A percentile compares a stretch with the other conserved stretches of the same genome.
These are phyloP conservation scores for Corythaixoides concolor DNA, from an alignment of 2,113 vertebrate species.

Conservation along the genomic window DNA sequence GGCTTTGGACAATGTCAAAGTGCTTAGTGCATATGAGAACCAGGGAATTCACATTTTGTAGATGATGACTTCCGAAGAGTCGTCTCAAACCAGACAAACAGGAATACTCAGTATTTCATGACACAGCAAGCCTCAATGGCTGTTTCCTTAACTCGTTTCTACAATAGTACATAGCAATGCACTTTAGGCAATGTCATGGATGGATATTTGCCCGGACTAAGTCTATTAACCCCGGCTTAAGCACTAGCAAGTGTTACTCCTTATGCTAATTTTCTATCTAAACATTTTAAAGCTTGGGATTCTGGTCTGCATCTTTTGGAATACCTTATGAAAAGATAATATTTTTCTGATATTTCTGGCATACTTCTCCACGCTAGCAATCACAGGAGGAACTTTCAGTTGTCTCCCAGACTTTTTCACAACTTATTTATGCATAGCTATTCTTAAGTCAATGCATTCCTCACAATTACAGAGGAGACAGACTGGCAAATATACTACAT, in stretches of 20 bases:
- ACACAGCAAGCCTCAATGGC: not conserved
- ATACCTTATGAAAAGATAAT: not conserved
- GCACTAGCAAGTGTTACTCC: not conserved
- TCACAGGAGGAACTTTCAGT: not conserved
- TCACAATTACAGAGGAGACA: not conserved
- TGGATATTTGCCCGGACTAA: not conserved
- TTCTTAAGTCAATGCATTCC: not conserved
- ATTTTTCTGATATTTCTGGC: not conserved
- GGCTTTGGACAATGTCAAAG: not conserved
- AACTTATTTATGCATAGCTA: not conserved
- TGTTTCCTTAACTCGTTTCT: not conserved
- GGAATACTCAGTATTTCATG: not conserved
- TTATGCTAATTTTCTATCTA: not conserved
- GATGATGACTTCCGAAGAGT: not conserved
- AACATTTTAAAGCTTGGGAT: not conserved
- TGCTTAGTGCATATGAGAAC: not conserved
- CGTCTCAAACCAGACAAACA: not conserved
- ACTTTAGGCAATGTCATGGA: not conserved
- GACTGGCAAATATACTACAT: not conserved
- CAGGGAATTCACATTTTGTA: not conserved
- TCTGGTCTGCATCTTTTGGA: not conserved
- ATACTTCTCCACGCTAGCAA: not conserved
- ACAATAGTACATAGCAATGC: not conserved
- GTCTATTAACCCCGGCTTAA: not conserved
- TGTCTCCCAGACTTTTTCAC: not conserved